A percentile compares a stretch with the other conserved stretches of the same genome.
phyloP scores from a whole-genome alignment of 2,888 invertebrate genomes.

The Dynastes grantii region DNA sequence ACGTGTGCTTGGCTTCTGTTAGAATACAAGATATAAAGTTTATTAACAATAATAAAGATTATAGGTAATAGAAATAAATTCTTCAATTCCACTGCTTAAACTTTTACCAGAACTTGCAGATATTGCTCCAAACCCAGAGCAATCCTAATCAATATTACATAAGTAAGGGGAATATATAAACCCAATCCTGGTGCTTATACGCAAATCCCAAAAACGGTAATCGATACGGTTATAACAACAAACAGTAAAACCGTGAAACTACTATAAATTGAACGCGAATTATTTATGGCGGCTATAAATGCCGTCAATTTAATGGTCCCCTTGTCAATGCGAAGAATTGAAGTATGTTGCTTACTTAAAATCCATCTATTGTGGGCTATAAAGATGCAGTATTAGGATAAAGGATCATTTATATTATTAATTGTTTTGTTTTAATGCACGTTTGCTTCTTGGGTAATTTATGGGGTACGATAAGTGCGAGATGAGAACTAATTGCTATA shows the following conservation, averaged over 20 bases:
- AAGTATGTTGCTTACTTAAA: neutral
- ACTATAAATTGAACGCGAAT: neutral
- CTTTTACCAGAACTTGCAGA: no score
- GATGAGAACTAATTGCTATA: no score
- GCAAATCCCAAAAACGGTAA: neutral
- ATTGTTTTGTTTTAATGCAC: neutral
- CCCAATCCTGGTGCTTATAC: no score
- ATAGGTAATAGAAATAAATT: no score
- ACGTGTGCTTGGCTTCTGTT: no score
- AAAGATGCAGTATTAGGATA: neutral
- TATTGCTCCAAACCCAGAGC: no score
- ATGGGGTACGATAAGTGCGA: neutral
- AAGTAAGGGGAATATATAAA: no score
- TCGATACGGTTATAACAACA: neutral
- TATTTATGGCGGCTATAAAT: slow-evolving; percentile 1
- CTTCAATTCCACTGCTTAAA: no score
- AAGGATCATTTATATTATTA: neutral
- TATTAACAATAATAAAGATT: no score
- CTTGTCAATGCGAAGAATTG: neutral
- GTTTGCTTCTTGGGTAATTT: neutral
- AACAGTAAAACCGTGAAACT: neutral
- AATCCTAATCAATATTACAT: no score
- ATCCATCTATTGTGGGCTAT: neutral
- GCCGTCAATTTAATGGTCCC: neutral
- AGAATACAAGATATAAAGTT: no score